A percentile compares a stretch with the other conserved stretches of the same genome.
Conservation (phyloP, 2,888 invertebrate genomes). For the Drosophila pseudotalamancana region DNA sequence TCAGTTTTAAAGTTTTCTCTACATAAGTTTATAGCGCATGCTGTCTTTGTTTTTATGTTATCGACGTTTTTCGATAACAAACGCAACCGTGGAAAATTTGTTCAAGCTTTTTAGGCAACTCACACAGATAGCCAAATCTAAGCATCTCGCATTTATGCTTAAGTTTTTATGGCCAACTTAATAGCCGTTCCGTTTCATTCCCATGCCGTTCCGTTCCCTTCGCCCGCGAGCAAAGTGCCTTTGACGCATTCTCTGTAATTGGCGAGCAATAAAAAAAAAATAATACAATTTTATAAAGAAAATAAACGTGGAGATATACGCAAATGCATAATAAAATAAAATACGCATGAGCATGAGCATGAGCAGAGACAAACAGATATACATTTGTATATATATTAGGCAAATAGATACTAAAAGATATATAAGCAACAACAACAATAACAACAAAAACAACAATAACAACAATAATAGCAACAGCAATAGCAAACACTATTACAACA, state of each 20-base stretch:
- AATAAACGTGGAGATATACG: constrained; percentile 36
- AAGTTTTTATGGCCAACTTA: constrained; percentile 16
- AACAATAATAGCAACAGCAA: too few relatives aligned
- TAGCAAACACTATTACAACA: constrained; percentile 42
- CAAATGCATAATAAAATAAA: constrained; percentile 46
- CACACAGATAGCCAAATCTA: not conserved
- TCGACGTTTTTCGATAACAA: not conserved
- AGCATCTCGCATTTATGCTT: constrained; percentile 39
- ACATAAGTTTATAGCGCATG: too few relatives aligned
- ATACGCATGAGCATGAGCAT: constrained; percentile 19
- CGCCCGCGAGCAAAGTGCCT: constrained; percentile 31
- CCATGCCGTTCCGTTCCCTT: not conserved
- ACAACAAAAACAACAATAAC: too few relatives aligned
- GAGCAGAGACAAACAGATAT: constrained; percentile 12
- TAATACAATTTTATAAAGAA: constrained; percentile 43
- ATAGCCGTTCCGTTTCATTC: constrained; percentile 5
- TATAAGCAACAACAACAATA: constrained; percentile 21
- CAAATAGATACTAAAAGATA: constrained; percentile 51
- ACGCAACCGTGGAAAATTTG: not conserved
- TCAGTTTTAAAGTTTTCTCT: too few relatives aligned
- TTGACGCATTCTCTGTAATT: constrained; percentile 66
- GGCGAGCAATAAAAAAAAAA: constrained; percentile 47
- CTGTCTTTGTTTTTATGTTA: too few relatives aligned
- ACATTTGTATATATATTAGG: not conserved
- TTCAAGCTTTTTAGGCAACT: too few relatives aligned